Conservation (phyloP, 2,797 vertebrate species). For the Labeo calbasu region DNA sequence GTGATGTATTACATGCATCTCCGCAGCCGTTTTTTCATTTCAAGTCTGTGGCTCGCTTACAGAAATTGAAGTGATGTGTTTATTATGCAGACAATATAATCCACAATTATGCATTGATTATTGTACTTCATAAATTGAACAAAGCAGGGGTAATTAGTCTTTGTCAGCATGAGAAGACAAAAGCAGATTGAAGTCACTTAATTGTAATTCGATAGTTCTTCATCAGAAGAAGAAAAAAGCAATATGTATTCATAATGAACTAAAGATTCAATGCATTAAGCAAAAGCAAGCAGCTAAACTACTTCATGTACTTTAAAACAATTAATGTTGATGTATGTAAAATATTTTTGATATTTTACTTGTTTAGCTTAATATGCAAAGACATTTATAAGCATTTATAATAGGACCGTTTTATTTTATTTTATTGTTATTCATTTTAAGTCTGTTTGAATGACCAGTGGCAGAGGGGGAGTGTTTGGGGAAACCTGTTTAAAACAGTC, state of each 20-base stretch:
- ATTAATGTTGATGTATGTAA: background rate
- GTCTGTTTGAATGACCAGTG: background rate
- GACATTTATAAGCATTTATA: background rate
- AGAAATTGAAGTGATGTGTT: slow-evolving; percentile 77
- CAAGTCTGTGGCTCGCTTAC: slow-evolving; percentile 70
- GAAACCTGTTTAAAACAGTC: slow-evolving; percentile 9
- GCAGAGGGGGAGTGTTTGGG: background rate
- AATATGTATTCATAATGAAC: slow-evolving; percentile 52
- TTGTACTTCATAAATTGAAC: slow-evolving; percentile 78
- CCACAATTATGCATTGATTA: slow-evolving; percentile 70
- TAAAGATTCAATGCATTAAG: slow-evolving; percentile 35
- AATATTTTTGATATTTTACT: background rate
- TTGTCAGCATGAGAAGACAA: slow-evolving; percentile 67
- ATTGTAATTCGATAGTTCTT: slow-evolving; percentile 57
- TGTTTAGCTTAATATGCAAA: background rate
- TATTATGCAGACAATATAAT: slow-evolving; percentile 75
- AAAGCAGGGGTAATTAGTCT: slow-evolving; percentile 75
- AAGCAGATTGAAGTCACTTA: slow-evolving; percentile 45
- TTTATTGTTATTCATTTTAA: background rate
- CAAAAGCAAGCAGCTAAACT: slow-evolving; percentile 24
- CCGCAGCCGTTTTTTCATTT: slow-evolving; percentile 68
- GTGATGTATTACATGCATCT: slow-evolving; percentile 36
- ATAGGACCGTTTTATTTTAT: background rate
- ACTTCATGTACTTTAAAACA: background rate
- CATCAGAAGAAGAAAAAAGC: slow-evolving; percentile 51